Evolutionary conservation across 2,888 invertebrate genomes (phyloP).

Genomic region (Mamestra brassicae): DNA sequence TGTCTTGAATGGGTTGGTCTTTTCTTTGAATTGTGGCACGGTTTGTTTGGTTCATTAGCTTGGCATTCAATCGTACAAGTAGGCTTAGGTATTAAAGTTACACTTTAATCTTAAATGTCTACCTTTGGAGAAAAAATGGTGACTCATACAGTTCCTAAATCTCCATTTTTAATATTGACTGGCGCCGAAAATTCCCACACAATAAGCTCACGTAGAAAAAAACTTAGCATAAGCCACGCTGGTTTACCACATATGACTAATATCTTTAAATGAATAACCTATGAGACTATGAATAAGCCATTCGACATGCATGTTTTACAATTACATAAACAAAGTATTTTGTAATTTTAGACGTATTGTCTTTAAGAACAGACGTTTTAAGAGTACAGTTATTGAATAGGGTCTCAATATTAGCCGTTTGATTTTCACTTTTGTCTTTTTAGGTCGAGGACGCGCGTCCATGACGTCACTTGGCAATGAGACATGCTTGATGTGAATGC

Average conservation of each 20-base stretch:
- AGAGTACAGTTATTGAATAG: slow-evolving; percentile 56
- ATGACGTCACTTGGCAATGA: slow-evolving; percentile 75
- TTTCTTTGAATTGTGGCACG: slow-evolving; percentile 2
- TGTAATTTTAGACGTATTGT: slow-evolving; percentile 50
- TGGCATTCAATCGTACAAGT: neutral
- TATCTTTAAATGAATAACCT: slow-evolving; percentile 58
- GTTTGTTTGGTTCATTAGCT: slow-evolving; percentile 1
- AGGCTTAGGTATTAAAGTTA: neutral
- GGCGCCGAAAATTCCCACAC: slow-evolving; percentile 17
- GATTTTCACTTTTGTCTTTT: slow-evolving; percentile 85
- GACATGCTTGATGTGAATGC: slow-evolving; percentile 43
- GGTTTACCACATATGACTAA: slow-evolving; percentile 50
- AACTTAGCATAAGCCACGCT: slow-evolving; percentile 28
- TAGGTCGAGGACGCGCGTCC: slow-evolving; percentile 85
- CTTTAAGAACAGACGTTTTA: slow-evolving; percentile 34
- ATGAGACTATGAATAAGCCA: slow-evolving; percentile 49
- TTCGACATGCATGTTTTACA: slow-evolving; percentile 50
- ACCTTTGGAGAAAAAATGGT: neutral
- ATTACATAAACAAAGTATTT: slow-evolving; percentile 59
- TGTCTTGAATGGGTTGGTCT: slow-evolving; percentile 32
- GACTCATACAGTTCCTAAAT: neutral
- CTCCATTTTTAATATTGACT: neutral
- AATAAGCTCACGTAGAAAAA: slow-evolving; percentile 17
- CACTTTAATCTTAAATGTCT: neutral
- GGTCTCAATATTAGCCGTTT: slow-evolving; percentile 72